Evolutionary conservation across 2,888 invertebrate genomes (phyloP), one percentile per base, ranked within the genome.

Genomic region (Hypomecis atomaria): DNA sequence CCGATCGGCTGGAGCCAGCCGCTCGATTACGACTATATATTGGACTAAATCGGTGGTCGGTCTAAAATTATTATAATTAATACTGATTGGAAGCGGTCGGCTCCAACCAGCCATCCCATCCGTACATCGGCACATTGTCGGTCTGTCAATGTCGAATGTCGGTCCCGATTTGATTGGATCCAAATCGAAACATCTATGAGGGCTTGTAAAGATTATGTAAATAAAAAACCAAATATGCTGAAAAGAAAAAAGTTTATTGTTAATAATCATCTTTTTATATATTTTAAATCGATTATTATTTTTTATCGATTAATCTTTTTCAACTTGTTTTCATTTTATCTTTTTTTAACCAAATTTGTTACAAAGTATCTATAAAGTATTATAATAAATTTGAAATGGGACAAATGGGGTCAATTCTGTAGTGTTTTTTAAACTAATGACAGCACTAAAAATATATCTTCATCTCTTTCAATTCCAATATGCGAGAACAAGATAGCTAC

Each of bases 191-290:
- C 38, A 6, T 38, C 6, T 38, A 38, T 38, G 6, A 38, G 7
- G 38, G 38, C 6, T 38, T 5, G 4, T n/a, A 43, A 43, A 8
- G 5, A 42, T 3, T 36, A 40, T 11, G 37, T 8, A 59, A 81
- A 85, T 83, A 76, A 82, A 88, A 87, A 85, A 67, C 50, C 79
- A 75, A 70, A 64, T 66, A 76, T 84, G 80, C 87, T 87, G 87
- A 83, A 87, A 87, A 85, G 75, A 84, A 87, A 83, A 82, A 78
- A 76, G 77, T 79, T 83, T 82, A 79, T 86, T 76, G 78, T 85
- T 78, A 79, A 75, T 81, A 43, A 67, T 64, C 62, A 67, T 34
- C 62, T 71, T 67, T 65, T 69, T 76, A 65, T 74, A 73, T 69
- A 57, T 66, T 43, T 11, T 43, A 4, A 5, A 11, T 43, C 23